Conservation (phyloP, 2,888 invertebrate genomes). For the Tenthredo distinguenda region DNA sequence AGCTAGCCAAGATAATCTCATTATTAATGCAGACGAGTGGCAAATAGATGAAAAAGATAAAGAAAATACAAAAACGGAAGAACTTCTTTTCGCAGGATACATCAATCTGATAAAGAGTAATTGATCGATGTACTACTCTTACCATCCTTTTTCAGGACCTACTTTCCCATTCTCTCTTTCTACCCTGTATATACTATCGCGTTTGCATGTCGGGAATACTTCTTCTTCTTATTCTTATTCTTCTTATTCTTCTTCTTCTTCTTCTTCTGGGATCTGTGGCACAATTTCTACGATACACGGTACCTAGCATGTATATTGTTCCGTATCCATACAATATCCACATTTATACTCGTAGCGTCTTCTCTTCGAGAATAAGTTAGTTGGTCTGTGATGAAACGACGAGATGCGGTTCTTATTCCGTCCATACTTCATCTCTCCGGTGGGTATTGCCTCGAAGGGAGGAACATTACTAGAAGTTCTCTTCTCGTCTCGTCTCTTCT, state of each 20-base stretch:
- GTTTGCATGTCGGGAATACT: background rate
- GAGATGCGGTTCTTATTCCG: conserved; percentile 36
- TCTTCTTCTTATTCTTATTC: background rate
- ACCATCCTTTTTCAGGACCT: background rate
- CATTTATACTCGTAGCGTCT: background rate
- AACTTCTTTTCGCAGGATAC: background rate
- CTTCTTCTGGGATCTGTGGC: background rate
- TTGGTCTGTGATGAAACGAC: conserved; percentile 55
- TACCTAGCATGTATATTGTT: background rate
- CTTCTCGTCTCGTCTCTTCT: background rate
- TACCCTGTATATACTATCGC: background rate
- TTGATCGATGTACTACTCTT: background rate
- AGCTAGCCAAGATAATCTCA: background rate
- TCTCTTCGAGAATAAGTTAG: conserved; percentile 22
- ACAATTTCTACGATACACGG: background rate
- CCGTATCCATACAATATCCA: conserved; percentile 2
- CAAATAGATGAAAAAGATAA: background rate
- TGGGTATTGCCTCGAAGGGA: conserved; percentile 7
- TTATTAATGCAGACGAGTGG: background rate
- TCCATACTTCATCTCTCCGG: conserved; percentile 7
- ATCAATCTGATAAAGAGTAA: conserved; percentile 2
- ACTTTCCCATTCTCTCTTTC: background rate
- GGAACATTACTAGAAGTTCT: conserved; percentile 32
- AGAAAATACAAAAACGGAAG: background rate
- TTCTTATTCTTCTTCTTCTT: background rate